Conservation (phyloP, 2,888 invertebrate species). For the Abrostola tripartita region DNA sequence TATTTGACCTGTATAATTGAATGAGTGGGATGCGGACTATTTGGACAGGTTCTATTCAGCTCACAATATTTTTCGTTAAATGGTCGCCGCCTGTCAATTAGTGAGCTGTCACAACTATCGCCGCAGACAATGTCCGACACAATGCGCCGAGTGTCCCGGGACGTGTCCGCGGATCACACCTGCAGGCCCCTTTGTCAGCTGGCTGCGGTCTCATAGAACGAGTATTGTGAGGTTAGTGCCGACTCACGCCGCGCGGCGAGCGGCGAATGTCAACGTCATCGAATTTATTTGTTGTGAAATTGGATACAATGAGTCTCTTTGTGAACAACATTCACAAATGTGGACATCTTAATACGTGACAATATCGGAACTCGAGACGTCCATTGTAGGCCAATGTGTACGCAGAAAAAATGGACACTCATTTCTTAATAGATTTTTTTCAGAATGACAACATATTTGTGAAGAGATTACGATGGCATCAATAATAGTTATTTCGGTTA, state of each 20-base stretch:
- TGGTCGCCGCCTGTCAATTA: slow-evolving; percentile 72
- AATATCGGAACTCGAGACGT: slow-evolving; percentile 42
- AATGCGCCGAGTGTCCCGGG: slow-evolving; percentile 42
- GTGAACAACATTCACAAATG: slow-evolving; percentile 41
- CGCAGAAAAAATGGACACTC: slow-evolving; percentile 24
- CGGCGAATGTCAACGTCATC: slow-evolving; percentile 26
- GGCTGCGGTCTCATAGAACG: slow-evolving; percentile 21
- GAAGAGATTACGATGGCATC: slow-evolving; percentile 37
- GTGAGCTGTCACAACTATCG: slow-evolving; percentile 65
- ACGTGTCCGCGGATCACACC: slow-evolving; percentile 61
- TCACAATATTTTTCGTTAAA: slow-evolving; percentile 17
- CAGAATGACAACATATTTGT: slow-evolving; percentile 29
- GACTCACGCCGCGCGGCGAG: slow-evolving; percentile 57
- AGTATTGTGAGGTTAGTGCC: slow-evolving; percentile 49
- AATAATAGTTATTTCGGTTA: slow-evolving; percentile 21
- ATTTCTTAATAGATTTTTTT: slow-evolving; percentile 21
- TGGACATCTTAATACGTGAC: slow-evolving; percentile 35
- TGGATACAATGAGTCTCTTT: slow-evolving; percentile 57
- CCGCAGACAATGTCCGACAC: slow-evolving; percentile 55
- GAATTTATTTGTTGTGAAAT: slow-evolving; percentile 65
- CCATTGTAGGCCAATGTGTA: slow-evolving; percentile 36
- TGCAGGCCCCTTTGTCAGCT: slow-evolving; percentile 61
- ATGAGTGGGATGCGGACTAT: too few relatives aligned
- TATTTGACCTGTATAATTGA: too few relatives aligned
- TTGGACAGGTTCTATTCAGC: too few relatives aligned